Percentiles rank a stretch among this genome's conserved stretches.
phyloP scores from a whole-genome alignment of 2,113 vertebrate species.

The Climacteris rufus region DNA sequence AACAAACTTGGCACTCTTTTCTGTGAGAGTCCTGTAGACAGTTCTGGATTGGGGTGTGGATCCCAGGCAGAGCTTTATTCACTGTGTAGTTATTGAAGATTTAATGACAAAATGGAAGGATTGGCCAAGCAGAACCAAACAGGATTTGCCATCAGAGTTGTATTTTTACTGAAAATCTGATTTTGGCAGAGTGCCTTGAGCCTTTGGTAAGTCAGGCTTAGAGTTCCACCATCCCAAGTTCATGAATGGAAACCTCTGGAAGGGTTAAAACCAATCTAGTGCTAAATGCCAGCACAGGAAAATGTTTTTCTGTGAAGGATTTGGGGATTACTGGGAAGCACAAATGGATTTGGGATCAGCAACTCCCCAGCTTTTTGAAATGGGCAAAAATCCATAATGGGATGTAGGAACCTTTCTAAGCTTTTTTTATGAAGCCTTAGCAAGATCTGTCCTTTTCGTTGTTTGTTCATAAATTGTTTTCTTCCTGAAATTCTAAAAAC shows the following conservation, averaged over 20 bases:
- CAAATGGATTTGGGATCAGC: neutral
- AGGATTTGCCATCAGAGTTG: neutral
- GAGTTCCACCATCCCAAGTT: neutral
- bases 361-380: fast-evolving
- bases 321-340: neutral
- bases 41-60: neutral
- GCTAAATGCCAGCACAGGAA: neutral
- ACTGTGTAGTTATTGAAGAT: fast-evolving
- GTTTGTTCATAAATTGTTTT: neutral
- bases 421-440: neutral
- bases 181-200: neutral
- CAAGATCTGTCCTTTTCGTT: neutral
- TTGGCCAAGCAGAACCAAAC: neutral
- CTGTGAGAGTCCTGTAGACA: neutral
- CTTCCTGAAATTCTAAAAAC: neutral
- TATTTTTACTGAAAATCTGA: neutral
- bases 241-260: neutral
- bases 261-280: neutral
- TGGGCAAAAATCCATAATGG: fast-evolving
- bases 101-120: neutral
- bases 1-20: neutral
- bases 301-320: neutral
- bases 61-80: neutral
- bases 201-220: neutral
- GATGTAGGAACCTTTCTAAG: neutral